Evolutionary conservation across 2,797 vertebrate genomes (phyloP), one percentile per base, ranked within the genome.

Genomic region (Parauchenoglanis ngamensis): DNA sequence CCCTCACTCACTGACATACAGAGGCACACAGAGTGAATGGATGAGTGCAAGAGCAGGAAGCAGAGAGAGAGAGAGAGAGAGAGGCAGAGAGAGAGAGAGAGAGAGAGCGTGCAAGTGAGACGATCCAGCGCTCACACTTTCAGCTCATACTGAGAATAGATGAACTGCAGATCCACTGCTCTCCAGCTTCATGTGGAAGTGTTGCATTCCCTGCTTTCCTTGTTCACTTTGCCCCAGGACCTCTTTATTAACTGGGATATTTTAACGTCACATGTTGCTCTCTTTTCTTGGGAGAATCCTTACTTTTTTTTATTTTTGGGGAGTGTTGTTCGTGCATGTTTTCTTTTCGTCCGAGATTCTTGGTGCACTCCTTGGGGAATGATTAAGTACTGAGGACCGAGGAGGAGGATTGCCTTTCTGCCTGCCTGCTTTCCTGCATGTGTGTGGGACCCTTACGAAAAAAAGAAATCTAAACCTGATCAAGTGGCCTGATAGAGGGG

Each of bases 121-220:
- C 92, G 91, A 93, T 93, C 91, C 92, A 94, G 93, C 87, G 89
- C 91, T 92, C 91, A 93, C 92, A 93, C 94, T 94, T 96, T 95
- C 92, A 94, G 94, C 94, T 94, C 90, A 92, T 80, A 90, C 91
- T 90, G 83, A 94, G 92, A 93, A 92, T 46, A 91, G 89, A 91
- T 89, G 83, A 90, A 90, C 89, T 87, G 85, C 88, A 91, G 89
- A 89, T 73, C 84, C 68, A n/a, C 77, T 88, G 49, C 68, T 89
- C 85, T 67, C 82, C 88, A 88, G 88, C 87, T 89, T 65, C 83
- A 83, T 65, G 88, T 90, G 87, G 89, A 90, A 87, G 88, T 89
- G 89, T 82, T 89, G 83, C 70, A 68, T 88, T 83, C 63, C 68
- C 63, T 82, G 83, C 83, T 87, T 72, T 85, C 54, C 81, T 75